Percentiles rank a stretch among this genome's conserved stretches.
Evolutionary conservation across 2,888 invertebrate species (phyloP).

Genomic region (Xiphydria camelus): DNA sequence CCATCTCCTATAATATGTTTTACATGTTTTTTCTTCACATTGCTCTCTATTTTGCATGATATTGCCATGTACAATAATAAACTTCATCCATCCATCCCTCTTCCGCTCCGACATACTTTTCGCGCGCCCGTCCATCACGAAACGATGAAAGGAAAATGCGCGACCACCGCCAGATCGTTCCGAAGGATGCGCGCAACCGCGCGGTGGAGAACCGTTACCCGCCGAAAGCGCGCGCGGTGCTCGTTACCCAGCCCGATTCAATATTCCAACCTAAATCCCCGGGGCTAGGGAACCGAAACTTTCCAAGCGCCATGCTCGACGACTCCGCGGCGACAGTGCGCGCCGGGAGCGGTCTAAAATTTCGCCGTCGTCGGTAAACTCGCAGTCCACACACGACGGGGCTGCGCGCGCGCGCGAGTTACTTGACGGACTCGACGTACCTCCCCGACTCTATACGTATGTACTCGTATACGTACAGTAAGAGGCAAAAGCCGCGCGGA

Average conservation of each 20-base stretch:
- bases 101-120: no score
- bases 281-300: conserved; percentile 55
- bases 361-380: conserved; percentile 46
- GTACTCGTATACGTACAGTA: conserved; percentile 42
- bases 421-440: conserved; percentile 51
- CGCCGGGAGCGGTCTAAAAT: conserved; percentile 40
- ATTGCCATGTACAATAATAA: no score
- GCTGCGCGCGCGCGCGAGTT: conserved; percentile 36
- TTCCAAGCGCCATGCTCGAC: conserved; percentile 39
- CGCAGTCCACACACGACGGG: conserved; percentile 43
- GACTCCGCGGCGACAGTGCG: conserved; percentile 25
- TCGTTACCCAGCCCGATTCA: conserved; percentile 57
- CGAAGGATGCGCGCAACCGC: no score
- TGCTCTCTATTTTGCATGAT: no score
- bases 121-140: no score
- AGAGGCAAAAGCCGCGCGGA: conserved; percentile 31
- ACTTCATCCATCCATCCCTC: no score
- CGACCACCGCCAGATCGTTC: no score
- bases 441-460: no score
- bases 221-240: conserved; percentile 41
- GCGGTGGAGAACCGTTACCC: no score
- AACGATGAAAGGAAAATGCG: no score
- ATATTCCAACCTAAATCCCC: conserved; percentile 59
- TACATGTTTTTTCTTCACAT: no score
- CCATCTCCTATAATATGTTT: no score